phyloP scores from a whole-genome alignment of 1,140 invertebrate genomes.

The Drosophila lacertosa region DNA sequence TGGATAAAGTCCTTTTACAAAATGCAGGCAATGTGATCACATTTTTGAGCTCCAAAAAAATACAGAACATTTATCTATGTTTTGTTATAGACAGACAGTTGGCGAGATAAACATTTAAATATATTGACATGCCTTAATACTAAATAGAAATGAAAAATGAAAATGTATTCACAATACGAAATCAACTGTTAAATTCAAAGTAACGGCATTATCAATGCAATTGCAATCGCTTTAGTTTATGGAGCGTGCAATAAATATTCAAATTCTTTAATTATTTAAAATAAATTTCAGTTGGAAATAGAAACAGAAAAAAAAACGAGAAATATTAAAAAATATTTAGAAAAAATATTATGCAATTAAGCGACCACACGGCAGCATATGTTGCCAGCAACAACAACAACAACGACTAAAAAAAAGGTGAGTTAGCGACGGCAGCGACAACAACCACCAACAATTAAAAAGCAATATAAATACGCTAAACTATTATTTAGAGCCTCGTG shows the following conservation, averaged over 20 bases:
- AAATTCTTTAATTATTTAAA: constrained; percentile 56
- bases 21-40: too few relatives aligned
- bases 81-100: too few relatives aligned
- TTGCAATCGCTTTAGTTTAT: constrained; percentile 22
- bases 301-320: constrained; percentile 6
- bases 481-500: constrained; percentile 65
- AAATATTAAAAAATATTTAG: constrained; percentile 3
- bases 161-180: too few relatives aligned
- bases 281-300: constrained; percentile 29
- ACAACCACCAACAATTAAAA: constrained; percentile 64
- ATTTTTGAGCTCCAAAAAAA: too few relatives aligned
- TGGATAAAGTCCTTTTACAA: too few relatives aligned
- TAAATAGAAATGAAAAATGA: too few relatives aligned
- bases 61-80: too few relatives aligned
- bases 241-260: constrained; percentile 30
- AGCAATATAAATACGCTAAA: constrained; percentile 61
- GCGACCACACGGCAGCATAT: constrained; percentile 27
- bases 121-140: too few relatives aligned
- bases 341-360: constrained; percentile 27
- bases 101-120: too few relatives aligned
- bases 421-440: constrained; percentile 1
- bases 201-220: not conserved
- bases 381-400: constrained; percentile 1
- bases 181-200: too few relatives aligned
- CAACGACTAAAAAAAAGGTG: constrained; percentile 1